phyloP scores from a whole-genome alignment of 2,113 vertebrate genomes.

The Montifringilla adamsi region DNA sequence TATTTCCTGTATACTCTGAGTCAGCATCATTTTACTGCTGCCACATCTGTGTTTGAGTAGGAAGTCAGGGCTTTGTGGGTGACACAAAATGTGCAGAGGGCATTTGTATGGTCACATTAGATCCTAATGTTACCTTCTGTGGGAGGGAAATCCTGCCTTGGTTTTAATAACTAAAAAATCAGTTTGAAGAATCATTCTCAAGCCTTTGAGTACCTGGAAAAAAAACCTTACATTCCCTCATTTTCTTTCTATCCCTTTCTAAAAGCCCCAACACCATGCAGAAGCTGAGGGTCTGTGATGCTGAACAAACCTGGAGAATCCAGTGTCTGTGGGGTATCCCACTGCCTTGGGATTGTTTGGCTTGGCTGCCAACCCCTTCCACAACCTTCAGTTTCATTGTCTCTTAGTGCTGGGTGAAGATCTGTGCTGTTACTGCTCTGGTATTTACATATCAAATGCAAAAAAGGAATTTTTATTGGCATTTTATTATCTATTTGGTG shows the following conservation, averaged over 20 bases:
- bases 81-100: background rate
- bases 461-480: background rate
- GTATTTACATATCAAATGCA: fast-evolving
- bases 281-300: background rate
- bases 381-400: background rate
- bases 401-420: too few species aligned
- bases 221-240: fast-evolving
- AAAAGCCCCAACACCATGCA: background rate
- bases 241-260: background rate
- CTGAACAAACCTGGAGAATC: background rate
- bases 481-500: background rate
- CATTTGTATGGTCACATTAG: background rate
- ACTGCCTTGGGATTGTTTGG: background rate
- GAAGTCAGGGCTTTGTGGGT: background rate
- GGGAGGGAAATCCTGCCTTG: background rate
- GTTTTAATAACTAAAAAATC: background rate
- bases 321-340: background rate
- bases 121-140: fast-evolving
- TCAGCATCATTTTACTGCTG: background rate
- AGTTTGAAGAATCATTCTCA: background rate
- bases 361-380: background rate
- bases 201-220: background rate
- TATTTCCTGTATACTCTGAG: background rate
- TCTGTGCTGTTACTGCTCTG: background rate
- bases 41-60: background rate